phyloP scores from a whole-genome alignment of 2,888 invertebrate genomes.

The Drosophila fulvimacula region DNA sequence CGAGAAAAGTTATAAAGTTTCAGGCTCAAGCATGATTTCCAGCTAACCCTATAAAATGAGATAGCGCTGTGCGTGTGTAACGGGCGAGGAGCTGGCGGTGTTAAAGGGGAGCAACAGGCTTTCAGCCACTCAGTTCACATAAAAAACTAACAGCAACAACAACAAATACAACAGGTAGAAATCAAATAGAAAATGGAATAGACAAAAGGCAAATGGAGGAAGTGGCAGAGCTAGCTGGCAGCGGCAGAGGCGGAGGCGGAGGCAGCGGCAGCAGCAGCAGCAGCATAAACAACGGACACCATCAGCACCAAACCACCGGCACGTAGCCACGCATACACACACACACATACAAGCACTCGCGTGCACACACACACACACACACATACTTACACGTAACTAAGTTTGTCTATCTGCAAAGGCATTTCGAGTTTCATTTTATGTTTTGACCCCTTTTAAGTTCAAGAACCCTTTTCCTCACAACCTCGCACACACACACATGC shows the following conservation, averaged over 20 bases:
- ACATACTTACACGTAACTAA: conserved; percentile 50
- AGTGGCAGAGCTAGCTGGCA: conserved; percentile 53
- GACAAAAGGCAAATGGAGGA: conserved; percentile 77
- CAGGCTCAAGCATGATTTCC: conserved; percentile 61
- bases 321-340: conserved; percentile 47
- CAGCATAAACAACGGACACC: conserved; percentile 69
- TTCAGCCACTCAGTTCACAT: conserved; percentile 54
- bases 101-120: conserved; percentile 75
- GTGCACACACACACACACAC: conserved; percentile 26
- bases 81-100: conserved; percentile 50
- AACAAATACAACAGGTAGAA: conserved; percentile 75
- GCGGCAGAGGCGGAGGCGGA: conserved; percentile 37
- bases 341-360: conserved; percentile 20
- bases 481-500: conserved; percentile 43
- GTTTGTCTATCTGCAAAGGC: conserved; percentile 79
- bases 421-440: conserved; percentile 81
- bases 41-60: conserved; percentile 59
- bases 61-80: conserved; percentile 61
- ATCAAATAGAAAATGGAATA: conserved; percentile 78
- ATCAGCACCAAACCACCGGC: conserved; percentile 65
- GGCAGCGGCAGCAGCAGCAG: conserved; percentile 41
- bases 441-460: conserved; percentile 84
- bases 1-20: conserved; percentile 71
- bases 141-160: conserved; percentile 40
- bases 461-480: conserved; percentile 83